These are phyloP conservation scores for Aphodius granarius DNA, from an alignment of 2,888 invertebrate species.

Conservation along the genomic window DNA sequence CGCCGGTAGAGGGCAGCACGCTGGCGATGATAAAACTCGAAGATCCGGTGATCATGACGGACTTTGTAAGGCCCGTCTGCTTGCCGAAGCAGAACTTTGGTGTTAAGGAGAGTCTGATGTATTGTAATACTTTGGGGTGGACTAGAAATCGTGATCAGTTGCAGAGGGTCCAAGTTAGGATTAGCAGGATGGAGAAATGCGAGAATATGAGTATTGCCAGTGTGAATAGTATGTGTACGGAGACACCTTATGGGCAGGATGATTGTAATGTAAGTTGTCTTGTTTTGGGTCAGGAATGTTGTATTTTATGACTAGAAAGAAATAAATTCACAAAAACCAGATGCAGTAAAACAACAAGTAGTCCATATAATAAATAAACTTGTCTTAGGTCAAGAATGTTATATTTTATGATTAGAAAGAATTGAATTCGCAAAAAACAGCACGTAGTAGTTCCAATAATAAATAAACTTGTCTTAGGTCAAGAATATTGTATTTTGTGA, in stretches of 20 bases:
- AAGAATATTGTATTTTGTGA: too few relatives aligned
- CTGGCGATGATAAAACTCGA: conserved; percentile 80
- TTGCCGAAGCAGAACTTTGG: conserved; percentile 64
- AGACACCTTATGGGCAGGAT: conserved; percentile 75
- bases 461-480: too few relatives aligned
- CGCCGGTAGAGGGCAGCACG: conserved; percentile 87
- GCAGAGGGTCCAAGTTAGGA: conserved; percentile 77
- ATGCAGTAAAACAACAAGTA: too few relatives aligned
- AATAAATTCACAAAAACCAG: too few relatives aligned
- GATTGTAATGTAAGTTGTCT: conserved; percentile 85
- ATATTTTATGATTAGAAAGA: too few relatives aligned
- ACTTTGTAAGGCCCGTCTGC: conserved; percentile 83
- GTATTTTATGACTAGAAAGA: too few relatives aligned
- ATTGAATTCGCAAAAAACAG: too few relatives aligned
- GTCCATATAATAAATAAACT: too few relatives aligned
- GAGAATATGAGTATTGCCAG: conserved; percentile 85
- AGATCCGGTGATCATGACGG: conserved; percentile 72
- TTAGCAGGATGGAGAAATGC: conserved; percentile 78
- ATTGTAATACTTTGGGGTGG: conserved; percentile 87
- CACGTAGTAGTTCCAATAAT: too few relatives aligned
- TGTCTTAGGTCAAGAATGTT: too few relatives aligned
- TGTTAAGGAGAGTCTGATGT: conserved; percentile 48
- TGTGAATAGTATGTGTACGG: conserved; percentile 81
- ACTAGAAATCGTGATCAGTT: conserved; percentile 80
- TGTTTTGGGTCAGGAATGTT: too few relatives aligned